Conservation (phyloP, 1,140 invertebrate species). For the Bathynomus jamesi region DNA sequence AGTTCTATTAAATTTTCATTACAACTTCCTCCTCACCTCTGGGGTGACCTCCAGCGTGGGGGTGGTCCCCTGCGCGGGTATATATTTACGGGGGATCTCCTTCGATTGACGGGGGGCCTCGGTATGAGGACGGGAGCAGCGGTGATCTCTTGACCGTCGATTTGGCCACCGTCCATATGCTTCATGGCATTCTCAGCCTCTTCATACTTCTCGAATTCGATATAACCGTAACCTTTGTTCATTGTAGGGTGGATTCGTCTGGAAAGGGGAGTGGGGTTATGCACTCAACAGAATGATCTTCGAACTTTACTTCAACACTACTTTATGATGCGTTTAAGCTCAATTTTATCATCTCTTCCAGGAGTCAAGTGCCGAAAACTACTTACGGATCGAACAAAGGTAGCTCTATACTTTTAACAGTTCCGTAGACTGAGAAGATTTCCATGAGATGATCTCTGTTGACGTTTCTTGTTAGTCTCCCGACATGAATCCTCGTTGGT, state of each 20-base stretch:
- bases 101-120: slow-evolving; percentile 57
- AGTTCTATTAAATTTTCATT: neutral
- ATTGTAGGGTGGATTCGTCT: slow-evolving; percentile 79
- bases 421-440: slow-evolving; percentile 89
- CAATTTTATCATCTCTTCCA: neutral
- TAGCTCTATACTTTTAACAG: slow-evolving; percentile 82
- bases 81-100: slow-evolving; percentile 42
- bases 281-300: neutral
- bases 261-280: no score
- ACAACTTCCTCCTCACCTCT: slow-evolving; percentile 23
- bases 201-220: slow-evolving; percentile 86
- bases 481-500: slow-evolving; percentile 86
- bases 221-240: slow-evolving; percentile 83
- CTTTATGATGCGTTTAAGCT: neutral
- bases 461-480: slow-evolving; percentile 82
- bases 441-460: slow-evolving; percentile 84
- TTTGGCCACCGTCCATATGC: slow-evolving; percentile 93
- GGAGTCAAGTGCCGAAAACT: no score
- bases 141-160: slow-evolving; percentile 85
- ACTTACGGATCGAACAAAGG: slow-evolving; percentile 45
- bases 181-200: slow-evolving; percentile 98
- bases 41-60: slow-evolving; percentile 52
- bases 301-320: no score
- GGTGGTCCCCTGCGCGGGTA: slow-evolving; percentile 38
- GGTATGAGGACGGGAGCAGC: slow-evolving; percentile 79